Evolutionary conservation across 37 sponge, comb jelly and placozoan species (phyloP).

Genomic region (Diacarnus erythraeanus): DNA sequence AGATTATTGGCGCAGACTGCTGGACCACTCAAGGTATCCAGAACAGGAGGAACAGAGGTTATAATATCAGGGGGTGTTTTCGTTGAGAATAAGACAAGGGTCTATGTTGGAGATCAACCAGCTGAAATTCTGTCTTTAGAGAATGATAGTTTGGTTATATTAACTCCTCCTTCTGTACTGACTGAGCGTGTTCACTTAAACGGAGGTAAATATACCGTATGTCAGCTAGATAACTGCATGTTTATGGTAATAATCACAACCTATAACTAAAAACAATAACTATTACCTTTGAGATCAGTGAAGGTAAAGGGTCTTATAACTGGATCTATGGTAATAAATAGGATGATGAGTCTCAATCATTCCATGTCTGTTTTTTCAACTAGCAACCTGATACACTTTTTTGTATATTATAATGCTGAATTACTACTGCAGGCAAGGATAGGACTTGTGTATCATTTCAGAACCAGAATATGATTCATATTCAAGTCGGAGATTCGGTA

Average conservation of each 20-base stretch:
- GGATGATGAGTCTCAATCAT: too few relatives aligned
- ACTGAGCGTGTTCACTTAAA: background rate
- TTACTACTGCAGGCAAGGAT: background rate
- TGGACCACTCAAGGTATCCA: background rate
- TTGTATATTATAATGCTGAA: too few relatives aligned
- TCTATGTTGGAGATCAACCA: background rate
- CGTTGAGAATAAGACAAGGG: background rate
- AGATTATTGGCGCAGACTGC: background rate
- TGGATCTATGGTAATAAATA: too few relatives aligned
- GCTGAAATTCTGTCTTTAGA: background rate
- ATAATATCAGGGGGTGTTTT: background rate
- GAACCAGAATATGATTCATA: background rate
- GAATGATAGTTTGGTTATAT: background rate
- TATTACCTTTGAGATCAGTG: too few relatives aligned
- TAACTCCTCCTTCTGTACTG: background rate
- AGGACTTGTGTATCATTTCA: background rate
- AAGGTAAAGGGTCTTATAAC: too few relatives aligned
- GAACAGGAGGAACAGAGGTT: background rate
- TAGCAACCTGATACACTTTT: too few relatives aligned
- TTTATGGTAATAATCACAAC: background rate
- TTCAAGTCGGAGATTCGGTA: conserved; percentile 5
- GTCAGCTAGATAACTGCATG: background rate
- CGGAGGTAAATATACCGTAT: background rate
- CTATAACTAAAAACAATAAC: background rate
- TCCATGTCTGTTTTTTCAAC: too few relatives aligned